phyloP scores from a whole-genome alignment of 2,888 invertebrate genomes.

The Lissocephala sabroskyi region DNA sequence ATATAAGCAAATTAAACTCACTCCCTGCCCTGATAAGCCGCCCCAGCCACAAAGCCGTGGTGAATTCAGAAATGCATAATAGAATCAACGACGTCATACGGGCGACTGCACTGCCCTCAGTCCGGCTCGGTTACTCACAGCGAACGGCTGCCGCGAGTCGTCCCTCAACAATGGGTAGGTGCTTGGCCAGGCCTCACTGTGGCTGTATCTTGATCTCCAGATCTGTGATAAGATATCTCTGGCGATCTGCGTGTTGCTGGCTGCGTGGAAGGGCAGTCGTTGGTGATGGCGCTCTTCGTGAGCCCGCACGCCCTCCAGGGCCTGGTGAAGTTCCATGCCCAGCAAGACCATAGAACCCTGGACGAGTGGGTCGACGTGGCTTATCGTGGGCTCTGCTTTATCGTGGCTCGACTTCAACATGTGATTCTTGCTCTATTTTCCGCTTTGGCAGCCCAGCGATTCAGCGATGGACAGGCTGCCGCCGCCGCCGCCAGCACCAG shows the following conservation, averaged over 20 bases:
- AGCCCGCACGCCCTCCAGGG: conserved; percentile 26
- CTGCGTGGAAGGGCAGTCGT: not conserved
- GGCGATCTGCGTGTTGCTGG: no score
- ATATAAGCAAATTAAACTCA: no score
- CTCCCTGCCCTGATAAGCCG: no score
- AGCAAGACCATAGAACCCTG: conserved; percentile 16
- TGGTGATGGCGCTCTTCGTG: conserved; percentile 35
- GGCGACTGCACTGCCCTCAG: no score
- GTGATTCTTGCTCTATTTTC: conserved; percentile 37
- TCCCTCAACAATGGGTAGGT: conserved; percentile 26
- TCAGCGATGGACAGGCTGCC: not conserved
- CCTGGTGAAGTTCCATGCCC: conserved; percentile 19
- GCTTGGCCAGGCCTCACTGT: conserved; percentile 1
- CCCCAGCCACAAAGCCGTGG: no score
- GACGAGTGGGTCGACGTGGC: conserved; percentile 16
- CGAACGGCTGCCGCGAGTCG: no score
- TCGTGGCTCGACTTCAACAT: conserved; percentile 24
- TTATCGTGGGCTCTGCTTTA: conserved; percentile 29
- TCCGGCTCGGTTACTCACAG: no score
- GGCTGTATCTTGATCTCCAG: not conserved
- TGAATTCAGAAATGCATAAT: no score
- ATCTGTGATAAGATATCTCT: no score
- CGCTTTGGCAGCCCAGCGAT: conserved; percentile 20
- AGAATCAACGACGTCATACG: no score
- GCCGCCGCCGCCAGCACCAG: not conserved